phyloP scores from a whole-genome alignment of 2,113 vertebrate species.

The Pachycephala philippinensis region DNA sequence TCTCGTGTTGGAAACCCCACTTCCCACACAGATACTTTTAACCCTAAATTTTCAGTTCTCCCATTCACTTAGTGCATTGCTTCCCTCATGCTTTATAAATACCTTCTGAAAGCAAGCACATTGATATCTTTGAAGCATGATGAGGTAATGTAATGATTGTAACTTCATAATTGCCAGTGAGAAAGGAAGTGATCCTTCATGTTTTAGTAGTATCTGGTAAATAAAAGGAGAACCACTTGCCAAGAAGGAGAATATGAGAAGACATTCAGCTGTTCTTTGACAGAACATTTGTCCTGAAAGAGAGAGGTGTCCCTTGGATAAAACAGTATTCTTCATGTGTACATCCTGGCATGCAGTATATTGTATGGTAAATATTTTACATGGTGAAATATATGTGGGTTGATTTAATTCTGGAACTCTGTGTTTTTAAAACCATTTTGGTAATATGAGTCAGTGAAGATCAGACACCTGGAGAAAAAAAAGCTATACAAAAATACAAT shows the following conservation, averaged over 20 bases:
- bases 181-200: background rate
- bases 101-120: background rate
- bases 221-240: background rate
- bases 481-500: background rate
- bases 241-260: background rate
- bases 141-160: background rate
- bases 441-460: background rate
- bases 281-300: background rate
- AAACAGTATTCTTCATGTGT: background rate
- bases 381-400: background rate
- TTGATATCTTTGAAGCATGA: background rate
- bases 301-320: background rate
- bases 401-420: background rate
- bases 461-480: background rate
- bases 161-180: background rate
- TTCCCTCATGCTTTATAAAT: background rate
- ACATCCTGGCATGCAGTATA: background rate
- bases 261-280: background rate
- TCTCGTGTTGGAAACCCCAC: background rate
- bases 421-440: background rate
- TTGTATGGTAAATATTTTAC: background rate
- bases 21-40: background rate
- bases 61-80: background rate
- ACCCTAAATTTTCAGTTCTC: background rate
- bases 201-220: background rate